A percentile compares a stretch with the other conserved stretches of the same genome.
Conservation (phyloP, 2,797 vertebrate genomes). For the Euphonia xanthogaster region DNA sequence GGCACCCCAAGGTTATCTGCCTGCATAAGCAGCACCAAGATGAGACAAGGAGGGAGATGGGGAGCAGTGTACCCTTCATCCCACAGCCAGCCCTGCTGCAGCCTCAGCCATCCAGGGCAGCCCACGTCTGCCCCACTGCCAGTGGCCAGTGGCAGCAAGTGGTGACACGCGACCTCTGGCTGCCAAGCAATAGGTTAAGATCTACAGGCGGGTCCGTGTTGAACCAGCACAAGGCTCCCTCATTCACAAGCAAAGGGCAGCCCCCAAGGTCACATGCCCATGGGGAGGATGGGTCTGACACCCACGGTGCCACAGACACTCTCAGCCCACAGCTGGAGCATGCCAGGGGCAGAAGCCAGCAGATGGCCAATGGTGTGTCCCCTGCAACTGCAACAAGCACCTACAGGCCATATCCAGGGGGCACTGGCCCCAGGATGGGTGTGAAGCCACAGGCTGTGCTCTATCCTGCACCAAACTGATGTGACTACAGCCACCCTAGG, state of each 20-base stretch:
- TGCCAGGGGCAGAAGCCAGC: neutral
- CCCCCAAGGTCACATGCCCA: accelerated
- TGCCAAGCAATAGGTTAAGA: neutral
- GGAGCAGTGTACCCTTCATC: neutral
- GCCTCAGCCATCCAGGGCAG: neutral
- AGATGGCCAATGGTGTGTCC: neutral
- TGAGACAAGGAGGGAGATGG: neutral
- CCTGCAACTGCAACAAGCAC: accelerated
- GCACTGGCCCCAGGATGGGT: neutral
- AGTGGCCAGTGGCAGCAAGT: accelerated
- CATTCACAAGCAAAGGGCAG: neutral
- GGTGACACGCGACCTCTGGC: neutral
- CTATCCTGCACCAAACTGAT: neutral
- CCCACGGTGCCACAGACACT: accelerated
- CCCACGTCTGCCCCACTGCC: neutral
- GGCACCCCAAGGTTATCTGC: neutral
- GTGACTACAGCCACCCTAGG: neutral
- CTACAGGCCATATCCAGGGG: neutral
- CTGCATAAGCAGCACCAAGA: neutral
- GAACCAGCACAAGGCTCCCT: neutral
- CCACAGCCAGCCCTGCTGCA: neutral
- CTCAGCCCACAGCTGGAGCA: neutral
- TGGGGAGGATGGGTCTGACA: neutral
- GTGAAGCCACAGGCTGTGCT: neutral
- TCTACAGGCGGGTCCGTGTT: neutral